These are phyloP conservation scores for Patella vulgata DNA, from an alignment of 1,140 invertebrate genomes.

Conservation along the genomic window DNA sequence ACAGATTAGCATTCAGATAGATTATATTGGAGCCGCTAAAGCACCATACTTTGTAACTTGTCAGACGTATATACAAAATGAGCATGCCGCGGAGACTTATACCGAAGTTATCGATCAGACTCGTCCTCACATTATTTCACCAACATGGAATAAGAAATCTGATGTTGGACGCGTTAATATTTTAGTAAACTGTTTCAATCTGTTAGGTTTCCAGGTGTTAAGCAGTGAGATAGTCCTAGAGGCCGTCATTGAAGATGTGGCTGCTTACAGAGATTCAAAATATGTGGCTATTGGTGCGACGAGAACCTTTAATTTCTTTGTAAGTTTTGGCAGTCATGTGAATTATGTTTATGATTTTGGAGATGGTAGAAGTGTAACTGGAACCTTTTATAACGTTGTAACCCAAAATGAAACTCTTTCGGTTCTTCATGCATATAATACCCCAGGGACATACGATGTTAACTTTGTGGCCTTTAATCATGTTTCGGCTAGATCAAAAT, in stretches of 20 bases:
- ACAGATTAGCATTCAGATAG: constrained; percentile 12
- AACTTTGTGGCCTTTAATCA: constrained; percentile 22
- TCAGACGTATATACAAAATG: constrained; percentile 1
- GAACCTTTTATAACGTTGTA: constrained; percentile 10
- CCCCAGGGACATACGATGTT: constrained; percentile 30
- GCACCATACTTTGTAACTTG: constrained; percentile 36
- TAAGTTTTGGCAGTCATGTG: constrained; percentile 34
- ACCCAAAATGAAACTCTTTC: constrained; percentile 17
- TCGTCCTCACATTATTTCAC: constrained; percentile 8
- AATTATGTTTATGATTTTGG: constrained; percentile 24
- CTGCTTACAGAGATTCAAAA: constrained; percentile 1
- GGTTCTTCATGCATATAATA: constrained; percentile 14
- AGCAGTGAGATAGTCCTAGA: constrained; percentile 28
- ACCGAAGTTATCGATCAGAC: constrained; percentile 19
- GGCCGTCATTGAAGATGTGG: constrained; percentile 19
- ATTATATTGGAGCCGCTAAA: neutral
- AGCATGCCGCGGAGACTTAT: neutral
- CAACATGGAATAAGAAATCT: constrained; percentile 14
- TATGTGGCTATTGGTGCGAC: constrained; percentile 25
- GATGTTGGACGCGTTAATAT: constrained; percentile 28
- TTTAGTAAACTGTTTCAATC: constrained; percentile 35
- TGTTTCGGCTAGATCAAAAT: constrained; percentile 13
- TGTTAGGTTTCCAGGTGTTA: constrained; percentile 25
- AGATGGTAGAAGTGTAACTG: constrained; percentile 9
- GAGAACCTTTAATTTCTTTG: constrained; percentile 21